These are phyloP conservation scores for Loriculus beryllinus DNA, from an alignment of 2,797 vertebrate species.

Conservation along the genomic window DNA sequence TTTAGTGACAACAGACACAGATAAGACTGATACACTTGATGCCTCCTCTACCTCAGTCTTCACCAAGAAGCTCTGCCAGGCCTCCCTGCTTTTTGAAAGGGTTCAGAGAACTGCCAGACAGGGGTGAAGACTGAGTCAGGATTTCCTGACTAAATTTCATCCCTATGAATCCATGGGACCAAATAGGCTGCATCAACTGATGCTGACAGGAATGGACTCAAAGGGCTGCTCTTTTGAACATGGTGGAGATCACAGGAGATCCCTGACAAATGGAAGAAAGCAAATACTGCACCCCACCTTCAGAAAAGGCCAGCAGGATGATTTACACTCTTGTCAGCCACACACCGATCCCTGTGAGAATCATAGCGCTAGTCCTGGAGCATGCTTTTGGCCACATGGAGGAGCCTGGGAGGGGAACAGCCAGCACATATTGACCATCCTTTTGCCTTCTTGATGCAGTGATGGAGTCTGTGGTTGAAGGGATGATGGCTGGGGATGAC, in stretches of 20 bases:
- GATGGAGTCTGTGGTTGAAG: not conserved
- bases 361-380: not conserved
- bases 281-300: not conserved
- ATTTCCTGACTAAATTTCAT: not conserved
- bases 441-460: not conserved
- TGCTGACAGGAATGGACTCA: not conserved
- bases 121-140: not conserved
- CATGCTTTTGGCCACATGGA: not conserved
- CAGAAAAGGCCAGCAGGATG: not conserved
- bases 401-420: not conserved
- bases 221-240: not conserved
- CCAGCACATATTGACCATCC: not conserved
- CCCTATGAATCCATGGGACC: not conserved
- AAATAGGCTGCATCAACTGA: not conserved
- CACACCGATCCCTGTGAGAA: not conserved
- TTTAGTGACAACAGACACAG: not conserved
- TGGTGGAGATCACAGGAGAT: not conserved
- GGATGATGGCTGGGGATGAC: not conserved
- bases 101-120: not conserved
- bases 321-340: not conserved
- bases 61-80: not conserved
- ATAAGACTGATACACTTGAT: not conserved
- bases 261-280: not conserved
- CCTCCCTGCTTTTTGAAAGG: not conserved
- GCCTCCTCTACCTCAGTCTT: not conserved